Percentiles rank a stretch among this genome's conserved stretches.
Conservation (phyloP, 2,888 invertebrate species). For the Drosophila melanocephala region DNA sequence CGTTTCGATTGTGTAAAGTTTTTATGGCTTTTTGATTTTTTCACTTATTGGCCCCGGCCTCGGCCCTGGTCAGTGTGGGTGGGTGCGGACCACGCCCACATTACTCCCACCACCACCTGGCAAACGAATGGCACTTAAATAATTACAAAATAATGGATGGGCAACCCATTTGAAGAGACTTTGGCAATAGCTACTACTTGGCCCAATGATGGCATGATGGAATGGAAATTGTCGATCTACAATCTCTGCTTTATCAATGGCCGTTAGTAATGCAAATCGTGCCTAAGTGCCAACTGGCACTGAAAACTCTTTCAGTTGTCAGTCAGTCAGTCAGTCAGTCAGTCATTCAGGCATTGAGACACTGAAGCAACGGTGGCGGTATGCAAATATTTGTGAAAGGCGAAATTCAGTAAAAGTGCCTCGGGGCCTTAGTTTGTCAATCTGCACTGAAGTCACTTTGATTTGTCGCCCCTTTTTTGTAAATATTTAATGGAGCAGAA, state of each 20-base stretch:
- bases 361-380: constrained; percentile 41
- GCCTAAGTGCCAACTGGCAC: constrained; percentile 63
- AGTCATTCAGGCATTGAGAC: constrained; percentile 13
- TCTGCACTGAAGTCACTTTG: constrained; percentile 69
- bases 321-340: constrained; percentile 42
- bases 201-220: constrained; percentile 13
- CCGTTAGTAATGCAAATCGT: constrained; percentile 74
- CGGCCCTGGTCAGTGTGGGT: neutral
- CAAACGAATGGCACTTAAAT: constrained; percentile 72
- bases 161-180: constrained; percentile 38
- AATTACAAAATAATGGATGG: constrained; percentile 79
- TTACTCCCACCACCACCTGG: constrained; percentile 14
- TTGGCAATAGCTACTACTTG: constrained; percentile 38
- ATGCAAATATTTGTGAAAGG: constrained; percentile 74
- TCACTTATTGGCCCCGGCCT: constrained; percentile 74
- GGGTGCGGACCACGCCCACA: constrained; percentile 1
- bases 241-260: constrained; percentile 39
- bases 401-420: constrained; percentile 70
- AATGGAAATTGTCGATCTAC: constrained; percentile 19
- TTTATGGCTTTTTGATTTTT: constrained; percentile 84
- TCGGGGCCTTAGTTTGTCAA: constrained; percentile 48
- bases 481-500: constrained; percentile 78
- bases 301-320: constrained; percentile 61
- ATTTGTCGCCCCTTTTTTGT: constrained; percentile 71
- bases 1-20: constrained; percentile 84